A percentile compares a stretch with the other conserved stretches of the same genome.
Conservation (phyloP, 1,140 invertebrate species). For the Ctenoplectra terminalis region DNA sequence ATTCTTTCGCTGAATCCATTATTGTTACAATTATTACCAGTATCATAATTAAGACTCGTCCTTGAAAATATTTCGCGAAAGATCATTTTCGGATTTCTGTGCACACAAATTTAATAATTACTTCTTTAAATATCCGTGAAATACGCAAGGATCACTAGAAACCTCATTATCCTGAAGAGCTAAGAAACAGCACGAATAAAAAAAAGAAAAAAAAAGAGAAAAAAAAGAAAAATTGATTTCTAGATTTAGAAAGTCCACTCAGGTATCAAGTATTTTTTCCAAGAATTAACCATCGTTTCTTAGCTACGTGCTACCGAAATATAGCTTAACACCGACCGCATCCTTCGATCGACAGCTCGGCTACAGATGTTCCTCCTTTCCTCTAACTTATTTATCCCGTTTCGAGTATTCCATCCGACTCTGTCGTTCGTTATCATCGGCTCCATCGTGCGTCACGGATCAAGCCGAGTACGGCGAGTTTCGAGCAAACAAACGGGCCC, state of each 20-base stretch:
- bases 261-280: not conserved
- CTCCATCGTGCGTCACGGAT: slow-evolving; percentile 50
- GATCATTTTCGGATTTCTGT: no score
- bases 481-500: slow-evolving; percentile 39
- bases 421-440: slow-evolving; percentile 32
- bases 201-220: no score
- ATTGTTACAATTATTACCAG: not conserved
- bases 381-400: slow-evolving; percentile 37
- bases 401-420: slow-evolving; percentile 23
- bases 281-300: not conserved
- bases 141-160: no score
- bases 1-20: no score
- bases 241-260: not conserved
- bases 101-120: no score
- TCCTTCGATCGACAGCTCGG: not conserved
- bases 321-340: not conserved
- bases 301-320: not conserved
- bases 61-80: no score
- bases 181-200: no score
- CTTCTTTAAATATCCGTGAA: no score
- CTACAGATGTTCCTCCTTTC: not conserved
- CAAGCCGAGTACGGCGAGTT: slow-evolving; percentile 36
- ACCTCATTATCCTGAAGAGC: no score
- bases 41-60: not conserved
- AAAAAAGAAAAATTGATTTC: no score